phyloP scores from a whole-genome alignment of 2,113 vertebrate genomes.

The Cisticola juncidis region DNA sequence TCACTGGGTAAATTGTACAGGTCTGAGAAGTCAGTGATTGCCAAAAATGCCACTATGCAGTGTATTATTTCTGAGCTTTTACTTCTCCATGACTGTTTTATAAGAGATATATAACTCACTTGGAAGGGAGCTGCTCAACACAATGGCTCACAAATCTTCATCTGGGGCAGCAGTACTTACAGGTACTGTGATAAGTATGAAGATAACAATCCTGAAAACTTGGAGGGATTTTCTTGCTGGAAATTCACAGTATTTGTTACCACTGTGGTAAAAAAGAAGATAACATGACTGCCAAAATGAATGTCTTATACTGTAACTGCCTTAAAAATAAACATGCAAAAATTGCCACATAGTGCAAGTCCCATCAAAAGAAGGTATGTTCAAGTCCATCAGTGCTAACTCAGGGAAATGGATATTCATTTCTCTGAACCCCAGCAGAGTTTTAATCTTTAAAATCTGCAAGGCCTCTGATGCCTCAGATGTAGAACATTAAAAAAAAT shows the following conservation, averaged over 20 bases:
- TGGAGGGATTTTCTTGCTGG: neutral
- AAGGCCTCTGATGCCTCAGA: slow-evolving; percentile 10
- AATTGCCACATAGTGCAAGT: slow-evolving; percentile 20
- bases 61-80: slow-evolving; percentile 73
- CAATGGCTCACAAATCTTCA: slow-evolving; percentile 67
- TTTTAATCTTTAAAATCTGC: slow-evolving; percentile 38
- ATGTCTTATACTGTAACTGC: slow-evolving; percentile 23
- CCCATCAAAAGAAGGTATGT: neutral
- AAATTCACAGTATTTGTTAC: slow-evolving; percentile 23
- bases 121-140: slow-evolving; percentile 57
- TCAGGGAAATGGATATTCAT: slow-evolving; percentile 35
- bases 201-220: slow-evolving; percentile 56
- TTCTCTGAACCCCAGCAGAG: neutral
- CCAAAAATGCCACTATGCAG: slow-evolving; percentile 49
- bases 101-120: slow-evolving; percentile 69
- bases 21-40: slow-evolving; percentile 62
- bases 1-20: slow-evolving; percentile 69
- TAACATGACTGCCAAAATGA: neutral
- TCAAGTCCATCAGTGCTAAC: slow-evolving; percentile 14
- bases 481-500: slow-evolving; percentile 30
- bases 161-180: slow-evolving; percentile 27
- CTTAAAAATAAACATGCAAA: slow-evolving; percentile 54
- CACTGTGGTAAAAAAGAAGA: slow-evolving; percentile 43
- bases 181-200: slow-evolving; percentile 50
- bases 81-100: slow-evolving; percentile 54